A percentile compares a stretch with the other conserved stretches of the same genome.
Conservation (phyloP, 2,888 invertebrate species). For the Cetonia aurata region DNA sequence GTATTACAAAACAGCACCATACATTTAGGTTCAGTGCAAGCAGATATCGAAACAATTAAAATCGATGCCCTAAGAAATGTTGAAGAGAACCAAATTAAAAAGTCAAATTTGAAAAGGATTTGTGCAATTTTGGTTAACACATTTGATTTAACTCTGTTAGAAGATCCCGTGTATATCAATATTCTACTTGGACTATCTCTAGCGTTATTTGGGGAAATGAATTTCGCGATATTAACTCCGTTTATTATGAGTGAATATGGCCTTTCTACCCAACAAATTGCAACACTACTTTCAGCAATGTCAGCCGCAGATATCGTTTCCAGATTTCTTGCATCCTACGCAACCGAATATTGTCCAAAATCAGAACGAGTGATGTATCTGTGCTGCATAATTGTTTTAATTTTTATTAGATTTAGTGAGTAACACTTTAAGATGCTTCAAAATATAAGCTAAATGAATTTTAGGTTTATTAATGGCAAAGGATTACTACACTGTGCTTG, state of each 20-base stretch:
- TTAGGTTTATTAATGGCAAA: constrained; percentile 64
- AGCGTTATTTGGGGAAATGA: constrained; percentile 77
- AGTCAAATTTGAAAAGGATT: constrained; percentile 47
- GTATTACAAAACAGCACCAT: neutral
- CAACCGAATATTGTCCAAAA: constrained; percentile 74
- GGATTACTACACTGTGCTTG: constrained; percentile 61
- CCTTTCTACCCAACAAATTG: constrained; percentile 72
- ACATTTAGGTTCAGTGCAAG: too few relatives aligned
- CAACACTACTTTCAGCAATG: constrained; percentile 73
- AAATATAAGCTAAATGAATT: constrained; percentile 6
- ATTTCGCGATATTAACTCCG: constrained; percentile 76
- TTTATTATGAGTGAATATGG: constrained; percentile 76
- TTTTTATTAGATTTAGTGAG: constrained; percentile 75
- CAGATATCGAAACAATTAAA: too few relatives aligned
- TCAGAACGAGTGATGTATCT: constrained; percentile 76
- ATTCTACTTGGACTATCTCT: constrained; percentile 77
- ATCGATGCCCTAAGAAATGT: too few relatives aligned
- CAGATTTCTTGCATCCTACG: constrained; percentile 74
- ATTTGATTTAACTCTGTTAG: constrained; percentile 75
- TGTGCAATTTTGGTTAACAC: constrained; percentile 67
- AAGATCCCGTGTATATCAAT: constrained; percentile 76
- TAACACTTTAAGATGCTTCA: constrained; percentile 51
- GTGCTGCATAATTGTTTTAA: constrained; percentile 71
- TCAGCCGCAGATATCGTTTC: constrained; percentile 71
- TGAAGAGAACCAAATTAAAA: too few relatives aligned